A percentile compares a stretch with the other conserved stretches of the same genome.
Evolutionary conservation across 2,113 vertebrate species (phyloP).

Genomic region (Lasiurus borealis): DNA sequence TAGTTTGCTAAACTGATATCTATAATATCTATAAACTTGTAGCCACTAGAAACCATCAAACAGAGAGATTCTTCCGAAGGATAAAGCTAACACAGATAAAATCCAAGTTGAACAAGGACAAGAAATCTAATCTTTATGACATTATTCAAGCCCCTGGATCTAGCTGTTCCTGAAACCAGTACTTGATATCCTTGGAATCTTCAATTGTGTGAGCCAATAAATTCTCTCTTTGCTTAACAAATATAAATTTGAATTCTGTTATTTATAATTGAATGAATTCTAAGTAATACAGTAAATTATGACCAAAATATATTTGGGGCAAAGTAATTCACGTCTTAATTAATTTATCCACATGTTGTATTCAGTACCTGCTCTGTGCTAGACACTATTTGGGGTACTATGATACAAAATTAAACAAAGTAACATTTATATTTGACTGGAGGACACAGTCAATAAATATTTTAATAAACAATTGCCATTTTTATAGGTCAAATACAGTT

Average conservation of each 20-base stretch:
- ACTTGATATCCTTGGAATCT: not conserved
- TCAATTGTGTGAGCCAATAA: not conserved
- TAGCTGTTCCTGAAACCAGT: not conserved
- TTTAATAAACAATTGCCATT: not conserved
- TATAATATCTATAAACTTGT: not conserved
- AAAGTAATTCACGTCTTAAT: slow-evolving; percentile 29
- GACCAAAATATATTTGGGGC: not conserved
- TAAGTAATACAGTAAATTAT: not conserved
- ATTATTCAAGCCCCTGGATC: not conserved
- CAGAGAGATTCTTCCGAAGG: not conserved
- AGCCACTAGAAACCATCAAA: not conserved
- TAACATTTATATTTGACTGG: not conserved
- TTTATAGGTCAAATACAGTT: not conserved
- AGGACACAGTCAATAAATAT: not conserved
- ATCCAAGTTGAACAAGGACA: not conserved
- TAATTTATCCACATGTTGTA: not conserved
- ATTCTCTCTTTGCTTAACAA: slow-evolving; percentile 12
- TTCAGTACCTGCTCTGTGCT: not conserved
- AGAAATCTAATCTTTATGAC: not conserved
- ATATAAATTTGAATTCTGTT: slow-evolving; percentile 9
- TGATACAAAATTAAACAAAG: slow-evolving; percentile 21
- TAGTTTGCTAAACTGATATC: not conserved
- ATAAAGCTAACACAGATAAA: not conserved
- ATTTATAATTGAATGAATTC: slow-evolving; percentile 26
- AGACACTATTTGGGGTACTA: not conserved